Conservation (phyloP, 2,113 vertebrate species). For the Bambusicola thoracicus region DNA sequence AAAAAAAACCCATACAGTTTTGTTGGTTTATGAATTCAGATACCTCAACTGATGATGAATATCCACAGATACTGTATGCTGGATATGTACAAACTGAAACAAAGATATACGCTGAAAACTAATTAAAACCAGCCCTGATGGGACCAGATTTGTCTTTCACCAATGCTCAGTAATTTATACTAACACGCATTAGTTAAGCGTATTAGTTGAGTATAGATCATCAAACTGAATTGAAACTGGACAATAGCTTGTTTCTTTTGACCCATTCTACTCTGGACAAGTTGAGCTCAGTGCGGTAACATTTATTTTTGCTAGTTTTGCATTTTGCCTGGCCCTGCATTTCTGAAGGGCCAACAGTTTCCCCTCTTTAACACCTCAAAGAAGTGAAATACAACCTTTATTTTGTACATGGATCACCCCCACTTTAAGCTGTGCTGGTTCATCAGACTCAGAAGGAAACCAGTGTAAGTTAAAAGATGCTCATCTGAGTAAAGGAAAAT, state of each 20-base stretch:
- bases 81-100: not conserved
- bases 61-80: not conserved
- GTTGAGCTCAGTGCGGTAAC: not conserved
- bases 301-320: not conserved
- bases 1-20: not conserved
- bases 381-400: not conserved
- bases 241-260: not conserved
- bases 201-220: not conserved
- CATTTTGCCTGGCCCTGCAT: not conserved
- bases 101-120: not conserved
- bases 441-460: not conserved
- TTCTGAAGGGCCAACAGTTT: not conserved
- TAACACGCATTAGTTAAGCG: not conserved
- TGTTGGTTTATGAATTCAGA: not conserved
- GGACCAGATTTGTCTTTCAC: not conserved
- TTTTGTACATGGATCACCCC: not conserved
- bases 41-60: not conserved
- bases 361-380: not conserved
- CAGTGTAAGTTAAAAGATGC: not conserved
- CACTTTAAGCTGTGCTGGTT: not conserved
- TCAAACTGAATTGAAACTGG: not conserved
- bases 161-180: not conserved
- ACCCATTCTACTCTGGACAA: not conserved
- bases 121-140: not conserved
- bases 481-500: not conserved